Evolutionary conservation across 2,888 invertebrate genomes (phyloP).

Genomic region (Clostera curtula): DNA sequence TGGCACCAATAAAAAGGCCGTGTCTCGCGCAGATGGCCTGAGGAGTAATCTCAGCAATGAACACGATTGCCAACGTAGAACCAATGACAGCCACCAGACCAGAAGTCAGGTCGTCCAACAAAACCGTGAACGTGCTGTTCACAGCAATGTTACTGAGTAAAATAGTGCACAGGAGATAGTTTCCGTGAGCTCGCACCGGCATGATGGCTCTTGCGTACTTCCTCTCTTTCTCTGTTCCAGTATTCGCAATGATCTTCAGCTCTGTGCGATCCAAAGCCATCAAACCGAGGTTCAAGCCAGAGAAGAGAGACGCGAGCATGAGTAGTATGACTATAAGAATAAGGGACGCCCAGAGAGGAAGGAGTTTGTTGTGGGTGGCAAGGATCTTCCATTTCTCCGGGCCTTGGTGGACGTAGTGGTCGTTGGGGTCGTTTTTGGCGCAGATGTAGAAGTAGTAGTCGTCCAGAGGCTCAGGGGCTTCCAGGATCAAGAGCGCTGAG

Average conservation of each 20-base stretch:
- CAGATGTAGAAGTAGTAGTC: constrained; percentile 58
- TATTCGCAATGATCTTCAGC: constrained; percentile 94
- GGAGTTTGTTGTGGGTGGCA: constrained; percentile 79
- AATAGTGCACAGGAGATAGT: constrained; percentile 92
- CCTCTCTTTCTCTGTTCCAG: constrained; percentile 88
- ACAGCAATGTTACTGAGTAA: constrained; percentile 92
- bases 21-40: constrained; percentile 96
- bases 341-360: constrained; percentile 88
- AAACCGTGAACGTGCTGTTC: constrained; percentile 96
- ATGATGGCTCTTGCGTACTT: constrained; percentile 91
- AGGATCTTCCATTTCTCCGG: constrained; percentile 77
- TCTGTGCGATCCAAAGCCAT: constrained; percentile 98
- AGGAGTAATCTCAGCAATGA: constrained; percentile 98
- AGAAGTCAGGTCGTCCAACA: constrained; percentile 95
- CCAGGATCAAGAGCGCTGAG: constrained; percentile 43
- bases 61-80: constrained; percentile 94
- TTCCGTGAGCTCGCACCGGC: constrained; percentile 94
- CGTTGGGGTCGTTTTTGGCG: constrained; percentile 32
- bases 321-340: constrained; percentile 84
- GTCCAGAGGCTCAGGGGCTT: constrained; percentile 45
- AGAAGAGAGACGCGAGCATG: constrained; percentile 94
- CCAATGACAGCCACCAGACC: constrained; percentile 92
- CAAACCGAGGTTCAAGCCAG: constrained; percentile 95
- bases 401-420: constrained; percentile 79
- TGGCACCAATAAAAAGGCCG: constrained; percentile 95